Base-by-base conservation (phyloP, 2,113 vertebrate species). In the Sinosuthora webbiana region DNA sequence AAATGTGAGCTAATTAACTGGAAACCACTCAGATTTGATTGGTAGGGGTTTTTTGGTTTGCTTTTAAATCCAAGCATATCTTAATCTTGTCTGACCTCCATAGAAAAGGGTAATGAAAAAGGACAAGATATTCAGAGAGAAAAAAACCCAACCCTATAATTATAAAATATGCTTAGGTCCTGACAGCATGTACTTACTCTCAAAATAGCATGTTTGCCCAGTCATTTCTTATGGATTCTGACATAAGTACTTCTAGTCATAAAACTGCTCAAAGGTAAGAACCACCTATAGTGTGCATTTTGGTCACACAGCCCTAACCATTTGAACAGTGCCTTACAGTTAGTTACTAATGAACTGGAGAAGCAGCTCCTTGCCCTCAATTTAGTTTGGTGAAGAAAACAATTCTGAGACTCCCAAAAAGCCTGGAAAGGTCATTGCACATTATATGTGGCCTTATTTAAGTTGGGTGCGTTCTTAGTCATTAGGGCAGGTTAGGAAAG, bases 1-100 rank as follows among this genome's bases (percentile, higher is more conserved):
- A 85, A 88, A 87, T 69, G 60, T 28, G 71, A 57, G 68, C 18
- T 67, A 95, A 95, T 91, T 95, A 95, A 84, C 77, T 75, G 70
- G 75, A 96, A 97, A 73, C 60, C 60, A 93, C 52, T 60, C 49
- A 45, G 77, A 83, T 93, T 75, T 93, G 88, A 94, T 83, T 81
- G 52, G 74, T 53, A 60, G 21, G 8, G 7, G 1, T 25, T 67
- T 86, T 83, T 82, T 42, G 0, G 47, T 85, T 85, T 73, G 75
- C 37, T 85, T 94, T 94, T 77, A 88, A 92, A 95, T 62, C 20
- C 60, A 73, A n/a, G 56, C 25, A 10, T 27, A 60, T 25, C 18
- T 77, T 90, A 22, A 56, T 70, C 45, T 94, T 69, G 49, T 57
- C 53, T 65, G 42, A 76, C 75, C 68, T 91, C 56, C 57, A 37